phyloP scores from a whole-genome alignment of 2,888 invertebrate species.

The Ganaspis brasiliensis region DNA sequence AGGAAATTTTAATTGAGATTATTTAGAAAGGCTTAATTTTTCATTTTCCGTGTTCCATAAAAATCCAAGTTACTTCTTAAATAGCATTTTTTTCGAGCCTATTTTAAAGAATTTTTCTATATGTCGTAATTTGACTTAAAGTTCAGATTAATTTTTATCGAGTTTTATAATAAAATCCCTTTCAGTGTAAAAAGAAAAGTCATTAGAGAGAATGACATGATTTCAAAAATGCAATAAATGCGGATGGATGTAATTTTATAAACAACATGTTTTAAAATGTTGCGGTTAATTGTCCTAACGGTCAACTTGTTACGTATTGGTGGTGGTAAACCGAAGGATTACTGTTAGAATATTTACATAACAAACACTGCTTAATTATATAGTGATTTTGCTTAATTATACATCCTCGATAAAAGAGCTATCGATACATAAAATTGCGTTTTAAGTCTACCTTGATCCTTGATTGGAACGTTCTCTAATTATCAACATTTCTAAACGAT shows the following conservation, averaged over 20 bases:
- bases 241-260: neutral
- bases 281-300: slow-evolving; percentile 12
- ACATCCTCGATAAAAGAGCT: neutral
- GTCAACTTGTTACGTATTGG: slow-evolving; percentile 1
- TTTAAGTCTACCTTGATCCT: slow-evolving; percentile 13
- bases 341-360: slow-evolving; percentile 29
- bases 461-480: neutral
- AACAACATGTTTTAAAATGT: slow-evolving; percentile 5
- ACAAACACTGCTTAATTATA: neutral
- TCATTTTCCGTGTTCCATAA: too few species aligned
- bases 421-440: neutral
- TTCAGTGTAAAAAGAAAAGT: too few species aligned
- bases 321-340: neutral
- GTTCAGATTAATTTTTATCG: too few species aligned
- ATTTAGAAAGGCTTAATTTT: too few species aligned
- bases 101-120: too few species aligned
- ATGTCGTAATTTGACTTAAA: too few species aligned
- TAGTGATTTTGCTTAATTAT: neutral
- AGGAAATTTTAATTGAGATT: too few species aligned
- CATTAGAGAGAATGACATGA: too few species aligned
- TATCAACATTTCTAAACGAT: neutral
- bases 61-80: too few species aligned
- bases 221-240: neutral
- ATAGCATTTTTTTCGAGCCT: too few species aligned
- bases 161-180: too few species aligned